Evolutionary conservation across 2,888 invertebrate species (phyloP), one percentile per base, ranked within the genome.

Genomic region (Melinopterus prodromus): DNA sequence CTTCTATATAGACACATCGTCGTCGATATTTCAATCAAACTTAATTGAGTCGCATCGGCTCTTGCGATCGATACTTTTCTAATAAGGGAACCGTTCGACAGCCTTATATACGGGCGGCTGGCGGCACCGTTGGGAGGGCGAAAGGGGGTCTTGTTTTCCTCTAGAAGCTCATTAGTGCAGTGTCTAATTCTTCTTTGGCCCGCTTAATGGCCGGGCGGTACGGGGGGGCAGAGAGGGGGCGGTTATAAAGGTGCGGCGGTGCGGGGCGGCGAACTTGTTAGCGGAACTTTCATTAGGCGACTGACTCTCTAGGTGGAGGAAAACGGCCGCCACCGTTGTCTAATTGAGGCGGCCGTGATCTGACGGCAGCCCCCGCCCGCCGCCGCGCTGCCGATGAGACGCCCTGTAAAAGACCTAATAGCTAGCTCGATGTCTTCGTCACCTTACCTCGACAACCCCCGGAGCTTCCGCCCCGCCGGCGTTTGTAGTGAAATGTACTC

Each of bases 161-260:
- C 53, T 53, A 53, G 53, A 53, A 53, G 53, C 53, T 53, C 53
- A 53, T 53, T 53, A 53, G 53, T 53, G 53, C 53, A 53, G 53
- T 53, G 53, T 53, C 53, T 53, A 53, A 53, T 53, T 53, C 53
- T 53, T 53, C 53, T 53, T 53, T 53, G 53, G 53, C 53, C 53
- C 53, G 53, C 53, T 53, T 53, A 53, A 53, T 53, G 53, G 53
- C 53, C 53, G 12, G 53, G 5, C 3, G 53, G n/a, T n/a, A n/a
- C n/a, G 26, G 26, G 26, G 26, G 26, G 26, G 26, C 3, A 4
- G 53, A 2, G 53, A 12, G 53, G 9, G 9, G 53, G 9, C 7
- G 53, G 53, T 53, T 53, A 53, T 53, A 53, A 53, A 53, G 53
- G 53, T 53, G 53, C 53, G 53, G 53, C 53, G 53, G 53, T 12